Evolutionary conservation across 2,797 vertebrate genomes (phyloP).

Genomic region (Myripristis jacobus): DNA sequence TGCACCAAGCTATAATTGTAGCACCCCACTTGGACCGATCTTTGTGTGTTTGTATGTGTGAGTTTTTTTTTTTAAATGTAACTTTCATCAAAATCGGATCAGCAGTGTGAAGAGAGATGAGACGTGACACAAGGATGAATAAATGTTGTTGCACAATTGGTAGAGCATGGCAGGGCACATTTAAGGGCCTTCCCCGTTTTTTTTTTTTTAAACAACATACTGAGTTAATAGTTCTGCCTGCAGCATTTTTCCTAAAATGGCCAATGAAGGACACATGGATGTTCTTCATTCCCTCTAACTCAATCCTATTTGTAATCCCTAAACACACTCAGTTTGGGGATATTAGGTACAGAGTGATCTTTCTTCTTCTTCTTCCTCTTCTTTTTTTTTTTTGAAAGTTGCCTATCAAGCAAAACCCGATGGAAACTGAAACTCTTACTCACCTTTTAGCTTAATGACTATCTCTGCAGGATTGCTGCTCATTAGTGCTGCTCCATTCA

Average conservation of each 20-base stretch:
- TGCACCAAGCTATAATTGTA: too few species aligned
- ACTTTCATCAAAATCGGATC: too few species aligned
- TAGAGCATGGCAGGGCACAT: too few species aligned
- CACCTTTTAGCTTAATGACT: constrained; percentile 7
- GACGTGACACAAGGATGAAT: too few species aligned
- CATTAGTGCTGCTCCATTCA: constrained; percentile 7
- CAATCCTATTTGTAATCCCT: too few species aligned
- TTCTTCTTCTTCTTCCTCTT: constrained; percentile 10
- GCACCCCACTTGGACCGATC: too few species aligned
- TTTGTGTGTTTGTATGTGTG: too few species aligned
- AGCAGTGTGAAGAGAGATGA: too few species aligned
- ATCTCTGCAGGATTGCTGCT: constrained; percentile 1
- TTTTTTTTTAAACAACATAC: background rate
- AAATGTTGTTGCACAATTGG: too few species aligned
- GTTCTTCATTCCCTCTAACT: too few species aligned
- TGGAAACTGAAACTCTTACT: constrained; percentile 8
- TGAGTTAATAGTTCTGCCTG: background rate
- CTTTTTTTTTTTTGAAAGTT: constrained; percentile 8
- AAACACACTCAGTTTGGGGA: background rate
- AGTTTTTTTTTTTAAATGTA: too few species aligned
- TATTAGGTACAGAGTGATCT: background rate
- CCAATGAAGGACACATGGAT: background rate
- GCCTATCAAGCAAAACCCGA: background rate
- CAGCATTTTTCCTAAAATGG: background rate
- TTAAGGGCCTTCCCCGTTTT: too few species aligned